phyloP scores from a whole-genome alignment of 2,797 vertebrate genomes.

The Sparus aurata region DNA sequence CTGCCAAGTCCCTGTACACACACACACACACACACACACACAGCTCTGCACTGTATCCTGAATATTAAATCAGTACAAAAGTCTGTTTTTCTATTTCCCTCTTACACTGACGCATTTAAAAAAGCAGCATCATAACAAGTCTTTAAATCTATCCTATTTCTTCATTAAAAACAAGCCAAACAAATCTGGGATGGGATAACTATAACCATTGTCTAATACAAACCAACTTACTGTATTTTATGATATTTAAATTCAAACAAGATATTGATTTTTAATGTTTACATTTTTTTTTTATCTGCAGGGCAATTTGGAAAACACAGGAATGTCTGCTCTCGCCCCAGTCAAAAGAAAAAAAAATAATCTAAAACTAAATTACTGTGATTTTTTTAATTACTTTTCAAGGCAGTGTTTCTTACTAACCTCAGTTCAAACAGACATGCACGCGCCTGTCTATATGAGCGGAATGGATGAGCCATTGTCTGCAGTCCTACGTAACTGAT shows the following conservation, averaged over 20 bases:
- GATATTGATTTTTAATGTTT: not conserved
- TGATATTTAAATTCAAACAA: not conserved
- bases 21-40: not conserved
- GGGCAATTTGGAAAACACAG: not conserved
- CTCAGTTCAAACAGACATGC: not conserved
- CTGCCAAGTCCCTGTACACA: conserved; percentile 29
- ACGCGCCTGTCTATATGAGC: not conserved
- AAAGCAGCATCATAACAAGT: not conserved
- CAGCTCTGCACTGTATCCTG: too few relatives aligned
- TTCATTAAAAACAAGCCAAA: not conserved
- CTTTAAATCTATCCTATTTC: too few relatives aligned
- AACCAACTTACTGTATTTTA: not conserved
- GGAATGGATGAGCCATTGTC: conserved; percentile 44
- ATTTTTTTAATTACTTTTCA: not conserved
- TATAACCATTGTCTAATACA: not conserved
- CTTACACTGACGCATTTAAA: not conserved
- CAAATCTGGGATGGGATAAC: not conserved
- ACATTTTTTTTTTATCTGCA: not conserved
- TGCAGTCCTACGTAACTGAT: conserved; percentile 23
- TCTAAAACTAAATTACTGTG: not conserved
- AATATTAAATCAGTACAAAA: too few relatives aligned
- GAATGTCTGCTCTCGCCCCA: not conserved
- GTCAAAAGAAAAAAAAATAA: not conserved
- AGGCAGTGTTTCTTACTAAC: not conserved
- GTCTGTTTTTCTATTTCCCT: too few relatives aligned